Percentiles rank a stretch among this genome's conserved stretches.
Evolutionary conservation across 2,797 vertebrate genomes (phyloP).

Genomic region (Malurus splendens): DNA sequence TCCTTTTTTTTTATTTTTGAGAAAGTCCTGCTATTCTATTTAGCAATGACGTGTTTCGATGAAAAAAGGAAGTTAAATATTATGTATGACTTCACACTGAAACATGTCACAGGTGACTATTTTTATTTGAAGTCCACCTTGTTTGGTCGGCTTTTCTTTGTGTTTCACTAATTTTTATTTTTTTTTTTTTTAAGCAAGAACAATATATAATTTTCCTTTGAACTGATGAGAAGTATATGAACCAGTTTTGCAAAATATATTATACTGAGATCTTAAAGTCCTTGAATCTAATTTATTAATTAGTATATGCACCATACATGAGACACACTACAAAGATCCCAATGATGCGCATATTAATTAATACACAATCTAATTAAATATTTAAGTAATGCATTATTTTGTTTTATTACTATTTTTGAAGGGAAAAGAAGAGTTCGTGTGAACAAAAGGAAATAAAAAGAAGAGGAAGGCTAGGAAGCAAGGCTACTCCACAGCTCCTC

Average conservation of each 20-base stretch:
- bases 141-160: neutral
- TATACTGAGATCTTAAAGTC: neutral
- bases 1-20: neutral
- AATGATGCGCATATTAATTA: neutral
- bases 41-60: neutral
- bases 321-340: neutral
- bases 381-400: neutral
- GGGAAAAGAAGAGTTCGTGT: neutral
- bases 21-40: neutral
- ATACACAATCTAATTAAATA: neutral
- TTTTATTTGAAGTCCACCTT: neutral
- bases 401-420: neutral
- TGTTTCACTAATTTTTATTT: neutral
- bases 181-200: neutral
- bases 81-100: rapidly evolving
- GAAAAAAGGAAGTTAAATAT: neutral
- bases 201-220: rapidly evolving
- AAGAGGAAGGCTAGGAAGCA: conserved; percentile 12
- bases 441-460: neutral
- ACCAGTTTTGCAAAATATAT: neutral
- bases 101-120: neutral
- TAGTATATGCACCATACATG: neutral
- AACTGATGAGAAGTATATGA: neutral
- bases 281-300: neutral
- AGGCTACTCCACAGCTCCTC: conserved; percentile 15